Conservation (phyloP, 2,888 invertebrate genomes). For the Petrolisthes cinctipes region DNA sequence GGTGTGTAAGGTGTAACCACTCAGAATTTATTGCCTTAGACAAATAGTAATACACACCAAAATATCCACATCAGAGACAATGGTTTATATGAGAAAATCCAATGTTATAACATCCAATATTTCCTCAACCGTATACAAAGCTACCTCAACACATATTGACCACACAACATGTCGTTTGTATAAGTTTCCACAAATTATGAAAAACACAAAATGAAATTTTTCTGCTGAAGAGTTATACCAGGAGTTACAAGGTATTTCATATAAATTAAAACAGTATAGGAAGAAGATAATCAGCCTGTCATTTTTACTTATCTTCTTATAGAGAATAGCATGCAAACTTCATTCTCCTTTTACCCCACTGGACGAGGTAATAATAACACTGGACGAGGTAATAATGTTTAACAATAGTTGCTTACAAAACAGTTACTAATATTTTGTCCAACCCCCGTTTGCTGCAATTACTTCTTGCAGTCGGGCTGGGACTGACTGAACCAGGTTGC, state of each 20-base stretch:
- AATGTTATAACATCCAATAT: neutral
- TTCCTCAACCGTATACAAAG: neutral
- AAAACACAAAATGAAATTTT: neutral
- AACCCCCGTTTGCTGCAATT: slow-evolving; percentile 4
- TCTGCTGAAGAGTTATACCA: neutral
- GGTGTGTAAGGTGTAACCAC: no score
- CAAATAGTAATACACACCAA: neutral
- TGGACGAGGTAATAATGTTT: neutral
- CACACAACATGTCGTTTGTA: neutral
- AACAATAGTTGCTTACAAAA: neutral
- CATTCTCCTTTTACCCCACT: no score
- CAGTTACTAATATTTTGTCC: slow-evolving; percentile 1
- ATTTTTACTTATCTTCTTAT: no score
- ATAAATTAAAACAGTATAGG: no score
- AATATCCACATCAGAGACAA: neutral
- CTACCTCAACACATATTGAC: neutral
- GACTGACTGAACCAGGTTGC: slow-evolving; percentile 4
- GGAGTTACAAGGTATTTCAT: no score
- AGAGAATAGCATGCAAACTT: no score
- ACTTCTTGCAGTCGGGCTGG: neutral
- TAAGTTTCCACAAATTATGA: neutral
- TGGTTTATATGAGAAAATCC: neutral
- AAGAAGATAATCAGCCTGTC: no score
- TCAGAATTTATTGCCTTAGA: neutral
- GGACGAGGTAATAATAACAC: no score